A percentile compares a stretch with the other conserved stretches of the same genome.
Conservation (phyloP, 1,140 invertebrate species). For the Zaprionus camerounensis region DNA sequence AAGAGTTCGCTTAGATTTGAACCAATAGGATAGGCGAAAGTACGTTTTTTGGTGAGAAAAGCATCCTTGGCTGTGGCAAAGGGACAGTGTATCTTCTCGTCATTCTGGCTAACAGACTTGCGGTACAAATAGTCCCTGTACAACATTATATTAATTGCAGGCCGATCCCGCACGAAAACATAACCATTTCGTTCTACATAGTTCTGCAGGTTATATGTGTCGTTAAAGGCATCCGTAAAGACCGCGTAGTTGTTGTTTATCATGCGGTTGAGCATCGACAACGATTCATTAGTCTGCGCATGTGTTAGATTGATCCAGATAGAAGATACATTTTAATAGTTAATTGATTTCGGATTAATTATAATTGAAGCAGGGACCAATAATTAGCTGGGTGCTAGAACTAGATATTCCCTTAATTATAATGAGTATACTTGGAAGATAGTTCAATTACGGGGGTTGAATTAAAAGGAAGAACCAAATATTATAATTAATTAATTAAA, state of each 20-base stretch:
- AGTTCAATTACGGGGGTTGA: too few relatives aligned
- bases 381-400: not conserved
- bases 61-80: constrained; percentile 89
- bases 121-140: constrained; percentile 89
- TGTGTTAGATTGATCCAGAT: not conserved
- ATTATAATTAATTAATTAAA: too few relatives aligned
- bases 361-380: not conserved
- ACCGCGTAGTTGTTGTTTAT: constrained; percentile 73
- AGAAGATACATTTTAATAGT: not conserved
- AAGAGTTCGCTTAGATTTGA: constrained; percentile 87
- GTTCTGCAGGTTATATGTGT: constrained; percentile 84
- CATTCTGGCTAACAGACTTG: constrained; percentile 84
- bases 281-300: constrained; percentile 69
- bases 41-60: constrained; percentile 87
- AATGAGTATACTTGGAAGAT: too few relatives aligned
- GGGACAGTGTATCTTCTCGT: constrained; percentile 88
- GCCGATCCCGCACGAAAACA: constrained; percentile 88
- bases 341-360: not conserved
- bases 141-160: constrained; percentile 88
- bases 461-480: too few relatives aligned
- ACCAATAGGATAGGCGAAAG: constrained; percentile 88
- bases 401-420: not conserved
- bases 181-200: constrained; percentile 85
- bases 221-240: constrained; percentile 71
- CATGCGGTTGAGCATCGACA: constrained; percentile 75